phyloP scores from a whole-genome alignment of 2,888 invertebrate species.

The Ethmia dodecea region DNA sequence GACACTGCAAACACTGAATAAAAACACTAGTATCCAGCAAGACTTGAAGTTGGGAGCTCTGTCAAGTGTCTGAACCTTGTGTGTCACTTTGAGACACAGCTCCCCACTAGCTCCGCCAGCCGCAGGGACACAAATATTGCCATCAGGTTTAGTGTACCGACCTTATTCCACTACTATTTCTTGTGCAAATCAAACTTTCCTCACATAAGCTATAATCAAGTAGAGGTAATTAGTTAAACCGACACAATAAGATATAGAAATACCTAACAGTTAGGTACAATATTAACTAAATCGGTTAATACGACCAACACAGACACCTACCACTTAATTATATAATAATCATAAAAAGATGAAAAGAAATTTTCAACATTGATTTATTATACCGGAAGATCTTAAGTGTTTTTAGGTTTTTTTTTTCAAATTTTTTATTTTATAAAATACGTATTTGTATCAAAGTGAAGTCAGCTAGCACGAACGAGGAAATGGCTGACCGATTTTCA shows the following conservation, averaged over 20 bases:
- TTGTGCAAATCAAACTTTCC: conserved; percentile 68
- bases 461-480: conserved; percentile 67
- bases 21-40: too few species aligned
- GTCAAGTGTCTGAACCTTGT: too few species aligned
- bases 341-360: conserved; percentile 72
- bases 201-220: conserved; percentile 71
- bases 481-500: conserved; percentile 62
- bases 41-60: too few species aligned
- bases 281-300: conserved; percentile 72
- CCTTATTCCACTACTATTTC: conserved; percentile 64
- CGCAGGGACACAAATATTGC: conserved; percentile 11
- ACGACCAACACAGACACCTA: conserved; percentile 73
- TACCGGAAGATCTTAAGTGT: conserved; percentile 72
- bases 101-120: conserved; percentile 2
- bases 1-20: too few species aligned
- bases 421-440: conserved; percentile 69
- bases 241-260: conserved; percentile 75
- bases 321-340: conserved; percentile 70
- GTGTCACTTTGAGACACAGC: too few species aligned
- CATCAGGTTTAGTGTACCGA: conserved; percentile 43
- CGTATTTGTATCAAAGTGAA: conserved; percentile 73
- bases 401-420: conserved; percentile 51
- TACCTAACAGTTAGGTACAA: conserved; percentile 67
- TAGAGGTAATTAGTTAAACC: conserved; percentile 72
- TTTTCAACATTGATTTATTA: conserved; percentile 57